These are phyloP conservation scores for Kryptolebias ocellatus DNA, from an alignment of 2,797 vertebrate species.

Conservation along the genomic window DNA sequence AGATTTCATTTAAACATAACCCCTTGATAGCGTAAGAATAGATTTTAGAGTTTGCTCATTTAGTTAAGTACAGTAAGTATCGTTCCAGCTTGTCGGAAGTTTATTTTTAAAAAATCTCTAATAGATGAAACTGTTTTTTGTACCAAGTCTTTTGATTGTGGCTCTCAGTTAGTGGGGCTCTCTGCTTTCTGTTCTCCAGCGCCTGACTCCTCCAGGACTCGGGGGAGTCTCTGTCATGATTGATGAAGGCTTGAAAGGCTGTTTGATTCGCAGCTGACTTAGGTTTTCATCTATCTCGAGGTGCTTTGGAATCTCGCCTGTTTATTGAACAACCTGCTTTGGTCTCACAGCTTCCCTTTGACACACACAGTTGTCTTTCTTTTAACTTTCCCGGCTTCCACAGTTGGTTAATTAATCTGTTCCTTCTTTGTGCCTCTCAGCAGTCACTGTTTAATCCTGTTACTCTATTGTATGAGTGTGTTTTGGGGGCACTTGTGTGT, in stretches of 20 bases:
- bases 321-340: slow-evolving; percentile 72
- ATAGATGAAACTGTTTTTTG: slow-evolving; percentile 49
- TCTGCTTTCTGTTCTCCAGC: slow-evolving; percentile 40
- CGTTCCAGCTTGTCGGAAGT: slow-evolving; percentile 43
- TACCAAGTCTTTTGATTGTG: slow-evolving; percentile 57
- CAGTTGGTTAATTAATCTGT: slow-evolving; percentile 72
- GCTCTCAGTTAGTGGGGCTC: slow-evolving; percentile 38
- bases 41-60: slow-evolving; percentile 46
- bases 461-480: slow-evolving; percentile 59
- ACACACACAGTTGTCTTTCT: slow-evolving; percentile 66
- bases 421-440: slow-evolving; percentile 68
- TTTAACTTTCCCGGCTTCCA: slow-evolving; percentile 60
- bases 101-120: slow-evolving; percentile 34
- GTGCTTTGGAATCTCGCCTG: slow-evolving; percentile 75
- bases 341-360: slow-evolving; percentile 55
- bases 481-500: slow-evolving; percentile 40
- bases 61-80: slow-evolving; percentile 36
- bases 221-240: slow-evolving; percentile 64
- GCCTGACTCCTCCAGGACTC: slow-evolving; percentile 60
- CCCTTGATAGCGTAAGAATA: slow-evolving; percentile 55
- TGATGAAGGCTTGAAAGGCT: slow-evolving; percentile 76
- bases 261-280: slow-evolving; percentile 75
- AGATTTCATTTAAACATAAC: slow-evolving; percentile 58
- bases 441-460: slow-evolving; percentile 74
- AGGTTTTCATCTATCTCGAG: slow-evolving; percentile 71